Base-by-base conservation (phyloP, 2,888 invertebrate species). In the Athalia rosae region DNA sequence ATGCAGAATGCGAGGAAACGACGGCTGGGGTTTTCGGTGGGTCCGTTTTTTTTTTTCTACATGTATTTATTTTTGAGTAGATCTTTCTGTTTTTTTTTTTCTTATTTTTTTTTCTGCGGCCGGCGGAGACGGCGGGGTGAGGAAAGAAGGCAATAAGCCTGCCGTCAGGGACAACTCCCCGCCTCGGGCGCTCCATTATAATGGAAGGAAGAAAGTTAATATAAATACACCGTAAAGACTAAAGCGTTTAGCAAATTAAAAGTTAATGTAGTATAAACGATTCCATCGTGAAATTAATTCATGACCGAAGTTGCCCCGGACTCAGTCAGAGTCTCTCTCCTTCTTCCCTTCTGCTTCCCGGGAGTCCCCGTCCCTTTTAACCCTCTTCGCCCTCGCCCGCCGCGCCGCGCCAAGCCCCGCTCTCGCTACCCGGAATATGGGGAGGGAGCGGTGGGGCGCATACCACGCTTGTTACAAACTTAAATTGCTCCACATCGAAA, bases 401-500 rank as follows among this genome's bases (percentile, higher is more conserved):
- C 66, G 50, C 50, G 15, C 66, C 63, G n/a, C n/a, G 48, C 66
- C 62, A 7, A 13, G 66, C 66, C 66, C 15, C 48, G 53, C 56
- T 53, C 69, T 13, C 69, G 43, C 71, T 45, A n/a, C 15, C 45
- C 13, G 58, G 58, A 7, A n/a, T 41, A 63, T 45, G 67, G 67
- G 67, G 67, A 58, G 74, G 11, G 15, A 71, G 74, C 61, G 74
- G 62, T 59, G 61, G 78, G 74, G 66, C 82, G 83, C 84, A 81
- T 81, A 82, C 81, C 81, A 79, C 79, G 82, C 85, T 85, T 81
- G 85, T 85, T 85, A 84, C 84, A 82, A 85, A 85, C 85, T 85
- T 85, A 85, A 85, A 85, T 85, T 85, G 84, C 84, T 84, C 82
- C 82, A 83, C 84, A 84, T 85, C 82, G 84, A 84, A 84, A 84